Percentiles rank a stretch among this genome's conserved stretches.
Evolutionary conservation across 2,113 vertebrate species (phyloP).

Genomic region (Gracilinanus agilis): DNA sequence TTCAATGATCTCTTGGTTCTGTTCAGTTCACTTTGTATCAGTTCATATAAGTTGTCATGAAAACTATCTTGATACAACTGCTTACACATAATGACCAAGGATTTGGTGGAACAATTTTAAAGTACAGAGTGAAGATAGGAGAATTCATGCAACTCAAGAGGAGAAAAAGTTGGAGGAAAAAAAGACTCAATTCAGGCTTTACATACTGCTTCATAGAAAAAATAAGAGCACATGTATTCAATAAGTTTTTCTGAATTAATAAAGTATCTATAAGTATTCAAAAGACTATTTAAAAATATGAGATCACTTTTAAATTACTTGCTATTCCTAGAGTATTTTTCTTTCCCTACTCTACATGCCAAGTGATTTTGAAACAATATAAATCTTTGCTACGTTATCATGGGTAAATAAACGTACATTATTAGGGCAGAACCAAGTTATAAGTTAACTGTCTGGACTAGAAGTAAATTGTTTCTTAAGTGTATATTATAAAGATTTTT

Average conservation of each 20-base stretch:
- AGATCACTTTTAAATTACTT: neutral
- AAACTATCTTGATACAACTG: neutral
- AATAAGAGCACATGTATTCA: neutral
- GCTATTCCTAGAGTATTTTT: neutral
- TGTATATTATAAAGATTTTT: neutral
- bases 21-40: too few relatives aligned
- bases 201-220: too few relatives aligned
- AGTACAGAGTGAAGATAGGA: neutral
- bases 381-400: neutral
- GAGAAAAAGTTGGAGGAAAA: neutral
- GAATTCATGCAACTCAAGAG: neutral
- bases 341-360: neutral
- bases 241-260: too few relatives aligned
- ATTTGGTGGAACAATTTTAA: neutral
- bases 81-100: neutral
- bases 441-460: neutral
- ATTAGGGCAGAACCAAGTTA: neutral
- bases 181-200: neutral
- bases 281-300: neutral
- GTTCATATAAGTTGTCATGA: neutral
- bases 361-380: neutral
- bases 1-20: too few relatives aligned
- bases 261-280: neutral
- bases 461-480: neutral
- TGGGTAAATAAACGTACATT: neutral